Evolutionary conservation across 2,113 vertebrate species (phyloP), one percentile per base, ranked within the genome.

Genomic region (Erpornis zantholeuca): DNA sequence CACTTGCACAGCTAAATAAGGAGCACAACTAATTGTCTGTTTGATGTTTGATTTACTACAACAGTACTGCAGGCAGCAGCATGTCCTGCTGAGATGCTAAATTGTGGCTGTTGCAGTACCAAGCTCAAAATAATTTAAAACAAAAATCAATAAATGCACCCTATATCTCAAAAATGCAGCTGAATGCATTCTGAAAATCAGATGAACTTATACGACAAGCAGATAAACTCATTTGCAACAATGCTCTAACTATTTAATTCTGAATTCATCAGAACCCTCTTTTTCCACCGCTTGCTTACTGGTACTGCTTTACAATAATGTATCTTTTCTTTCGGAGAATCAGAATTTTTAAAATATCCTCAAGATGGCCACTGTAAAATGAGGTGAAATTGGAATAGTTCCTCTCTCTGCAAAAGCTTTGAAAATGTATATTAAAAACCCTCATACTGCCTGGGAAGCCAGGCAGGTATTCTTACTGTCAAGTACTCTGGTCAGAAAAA

Each of bases 91-190:
- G 63, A 70, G 35, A 78, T 69, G n/a, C 50, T 82, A 82, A 64
- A 52, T 53, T 94, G 90, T 61, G 44, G 61, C 38, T 78, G 12
- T 69, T 84, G 45, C 86, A 49, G 63, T 71, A 54, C 17, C 50
- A 96, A 96, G 87, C 81, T 90, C 54, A 91, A 71, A 87, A 54
- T 4, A 61, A 69, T 27, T 92, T 72, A 86, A 91, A 93, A 82
- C 36, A 83, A 88, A 94, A 96, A 92, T 95, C 45, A 93, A 68
- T 65, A 73, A 59, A 88, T 68, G 35, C 31, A 88, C 33, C 11
- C 22, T 21, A 38, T 80, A 66, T 86, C 36, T 87, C 40, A 86
- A 88, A 92, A 94, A 70, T 77, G 19, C 15, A 61, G 36, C 54
- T 83, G 50, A 88, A 65, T 49, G 35, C 19, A 45, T 50, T 27